Evolutionary conservation across 1,140 invertebrate species (phyloP), one percentile per base, ranked within the genome.

Genomic region (Macrotrachela quadricornifera): DNA sequence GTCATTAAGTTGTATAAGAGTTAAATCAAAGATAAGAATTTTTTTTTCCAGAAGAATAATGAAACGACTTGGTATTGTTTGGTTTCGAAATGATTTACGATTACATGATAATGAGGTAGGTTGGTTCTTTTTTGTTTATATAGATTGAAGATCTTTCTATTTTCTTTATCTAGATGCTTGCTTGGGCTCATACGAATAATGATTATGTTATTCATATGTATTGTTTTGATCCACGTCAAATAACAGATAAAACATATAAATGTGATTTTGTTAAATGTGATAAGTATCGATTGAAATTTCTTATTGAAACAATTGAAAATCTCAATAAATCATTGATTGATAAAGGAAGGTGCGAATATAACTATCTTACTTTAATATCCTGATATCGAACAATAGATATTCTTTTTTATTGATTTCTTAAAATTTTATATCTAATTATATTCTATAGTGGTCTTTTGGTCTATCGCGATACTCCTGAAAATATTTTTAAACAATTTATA

Each of bases 201-300:
- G 60, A 62, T 47, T 51, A 52, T 46, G 56, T 70, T 15, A 39
- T 70, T 17, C 66, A 66, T n/a, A 14, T 70, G 10, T 70, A 69
- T 47, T 69, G 67, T 55, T 68, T 68, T 58, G 68, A 70, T 51
- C 65, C 67, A 14, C 44, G 63, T 4, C 62, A 67, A 51, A 66
- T 62, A 49, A 53, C 58, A 55, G 63, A 59, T 47, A 63, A 40
- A 53, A 62, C 68, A 11, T 63, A 61, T 38, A 62, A 64, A 45
- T 65, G 60, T 50, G 52, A 50, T 38, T 63, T 70, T 55, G 60
- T 65, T n/a, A 69, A 69, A 56, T 65, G 64, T 18, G 68, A 65
- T 10, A 48, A 58, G n/a, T 62, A 63, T 49, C 55, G 66, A 46
- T 53, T 61, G 10, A 61, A 62, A 41, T 67, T 70, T 54, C 44